These are phyloP conservation scores for Amblyopsis hoosieri DNA, from an alignment of 2,797 vertebrate genomes.

Conservation along the genomic window DNA sequence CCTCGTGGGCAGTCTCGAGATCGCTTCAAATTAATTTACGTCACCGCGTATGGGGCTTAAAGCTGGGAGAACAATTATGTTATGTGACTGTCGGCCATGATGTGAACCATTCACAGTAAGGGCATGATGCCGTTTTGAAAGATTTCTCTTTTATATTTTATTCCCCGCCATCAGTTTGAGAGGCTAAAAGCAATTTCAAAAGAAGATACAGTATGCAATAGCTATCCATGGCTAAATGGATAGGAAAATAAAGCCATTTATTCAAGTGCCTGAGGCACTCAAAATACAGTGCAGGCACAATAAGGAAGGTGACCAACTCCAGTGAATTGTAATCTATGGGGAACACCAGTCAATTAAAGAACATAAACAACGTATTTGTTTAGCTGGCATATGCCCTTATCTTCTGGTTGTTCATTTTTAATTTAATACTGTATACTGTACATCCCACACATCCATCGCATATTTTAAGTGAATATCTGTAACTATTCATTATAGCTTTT, in stretches of 20 bases:
- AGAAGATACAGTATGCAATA: conserved; percentile 50
- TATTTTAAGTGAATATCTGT: too few relatives aligned
- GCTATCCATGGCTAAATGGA: conserved; percentile 58
- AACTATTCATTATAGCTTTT: neutral
- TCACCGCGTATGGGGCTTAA: conserved; percentile 54
- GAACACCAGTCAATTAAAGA: conserved; percentile 38
- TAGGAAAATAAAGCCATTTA: conserved; percentile 70
- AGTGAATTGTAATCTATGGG: conserved; percentile 53
- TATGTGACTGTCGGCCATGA: conserved; percentile 47
- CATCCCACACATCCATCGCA: neutral
- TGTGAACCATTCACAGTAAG: conserved; percentile 37
- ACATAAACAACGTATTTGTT: conserved; percentile 23
- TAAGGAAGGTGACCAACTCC: conserved; percentile 34
- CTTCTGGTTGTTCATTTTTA: too few relatives aligned
- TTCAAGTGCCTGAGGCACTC: conserved; percentile 50
- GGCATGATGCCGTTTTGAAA: conserved; percentile 40
- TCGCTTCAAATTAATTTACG: conserved; percentile 71
- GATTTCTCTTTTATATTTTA: conserved; percentile 34
- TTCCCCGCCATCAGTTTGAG: conserved; percentile 53
- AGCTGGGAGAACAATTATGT: conserved; percentile 60
- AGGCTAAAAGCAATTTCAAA: conserved; percentile 64
- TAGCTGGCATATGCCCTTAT: neutral
- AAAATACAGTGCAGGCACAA: conserved; percentile 49
- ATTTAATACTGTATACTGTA: too few relatives aligned
- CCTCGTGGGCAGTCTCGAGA: conserved; percentile 62